Conservation (phyloP, 1,140 invertebrate genomes). For the Bathynomus jamesi region DNA sequence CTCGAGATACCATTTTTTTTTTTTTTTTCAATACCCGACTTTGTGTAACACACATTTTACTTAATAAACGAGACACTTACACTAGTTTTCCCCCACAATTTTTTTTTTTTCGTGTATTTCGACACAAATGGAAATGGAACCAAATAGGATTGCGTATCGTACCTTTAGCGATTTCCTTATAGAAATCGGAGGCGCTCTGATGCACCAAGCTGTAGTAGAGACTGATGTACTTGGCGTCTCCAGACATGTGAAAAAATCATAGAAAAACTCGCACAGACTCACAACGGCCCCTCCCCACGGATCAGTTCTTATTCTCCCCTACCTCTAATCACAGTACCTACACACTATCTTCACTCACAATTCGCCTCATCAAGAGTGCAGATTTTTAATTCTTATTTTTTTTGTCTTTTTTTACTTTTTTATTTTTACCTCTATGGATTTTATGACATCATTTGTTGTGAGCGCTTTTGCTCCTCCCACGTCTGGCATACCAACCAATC, state of each 20-base stretch:
- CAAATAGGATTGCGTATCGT: slow-evolving; percentile 12
- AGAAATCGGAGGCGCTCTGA: slow-evolving; percentile 36
- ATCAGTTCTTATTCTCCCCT: slow-evolving; percentile 21
- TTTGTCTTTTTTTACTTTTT: slow-evolving; percentile 23
- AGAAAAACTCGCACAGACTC: slow-evolving; percentile 39
- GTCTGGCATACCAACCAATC: slow-evolving; percentile 25
- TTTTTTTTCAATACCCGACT: slow-evolving; percentile 3
- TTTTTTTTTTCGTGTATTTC: background rate
- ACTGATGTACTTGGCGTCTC: slow-evolving; percentile 39
- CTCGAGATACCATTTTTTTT: slow-evolving; percentile 1
- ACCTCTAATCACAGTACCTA: slow-evolving; percentile 20
- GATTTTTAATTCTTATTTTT: slow-evolving; percentile 35
- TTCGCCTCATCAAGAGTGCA: slow-evolving; percentile 35
- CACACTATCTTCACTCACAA: slow-evolving; percentile 28
- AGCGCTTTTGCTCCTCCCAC: slow-evolving; percentile 32
- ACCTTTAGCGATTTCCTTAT: slow-evolving; percentile 36
- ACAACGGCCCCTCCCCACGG: slow-evolving; percentile 36
- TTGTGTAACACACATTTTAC: slow-evolving; percentile 10
- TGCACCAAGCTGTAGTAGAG: slow-evolving; percentile 38
- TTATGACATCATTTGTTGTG: slow-evolving; percentile 38
- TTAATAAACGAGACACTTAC: background rate
- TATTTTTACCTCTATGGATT: slow-evolving; percentile 35
- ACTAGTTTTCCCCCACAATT: background rate
- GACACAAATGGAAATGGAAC: background rate
- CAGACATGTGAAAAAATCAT: slow-evolving; percentile 39